Percentiles rank a stretch among this genome's conserved stretches.
Conservation (phyloP, 2,888 invertebrate genomes). For the Phorcus lineatus region DNA sequence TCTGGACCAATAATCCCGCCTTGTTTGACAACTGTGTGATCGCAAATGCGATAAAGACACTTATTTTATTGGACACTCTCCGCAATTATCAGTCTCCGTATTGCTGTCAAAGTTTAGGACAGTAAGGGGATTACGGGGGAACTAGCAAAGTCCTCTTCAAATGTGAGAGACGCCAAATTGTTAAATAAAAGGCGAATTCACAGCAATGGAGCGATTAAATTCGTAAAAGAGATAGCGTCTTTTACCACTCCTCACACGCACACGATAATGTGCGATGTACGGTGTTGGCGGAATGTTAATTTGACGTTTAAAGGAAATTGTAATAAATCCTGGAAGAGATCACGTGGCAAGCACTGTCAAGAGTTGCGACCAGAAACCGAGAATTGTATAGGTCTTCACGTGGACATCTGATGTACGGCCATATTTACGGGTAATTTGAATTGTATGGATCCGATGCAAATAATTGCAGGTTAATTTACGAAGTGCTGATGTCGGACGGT, state of each 20-base stretch:
- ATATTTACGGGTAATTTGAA: background rate
- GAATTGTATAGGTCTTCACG: background rate
- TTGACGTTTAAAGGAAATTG: background rate
- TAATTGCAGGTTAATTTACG: background rate
- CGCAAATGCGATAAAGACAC: background rate
- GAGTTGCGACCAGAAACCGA: background rate
- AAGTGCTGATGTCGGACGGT: background rate
- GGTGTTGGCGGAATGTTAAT: background rate
- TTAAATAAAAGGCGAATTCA: background rate
- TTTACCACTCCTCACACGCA: background rate
- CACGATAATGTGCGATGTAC: background rate
- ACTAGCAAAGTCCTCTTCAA: no score
- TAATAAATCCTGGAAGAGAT: background rate
- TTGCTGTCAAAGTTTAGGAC: no score
- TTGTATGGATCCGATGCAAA: background rate
- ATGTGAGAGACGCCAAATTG: background rate
- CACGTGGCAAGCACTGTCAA: background rate
- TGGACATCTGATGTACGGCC: background rate
- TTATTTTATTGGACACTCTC: background rate
- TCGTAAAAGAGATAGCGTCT: background rate
- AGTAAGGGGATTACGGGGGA: no score
- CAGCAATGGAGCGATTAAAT: background rate
- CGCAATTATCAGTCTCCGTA: background rate
- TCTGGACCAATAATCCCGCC: background rate
- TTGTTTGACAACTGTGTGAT: background rate